These are phyloP conservation scores for Egretta garzetta DNA, from an alignment of 2,113 vertebrate genomes.

Conservation along the genomic window DNA sequence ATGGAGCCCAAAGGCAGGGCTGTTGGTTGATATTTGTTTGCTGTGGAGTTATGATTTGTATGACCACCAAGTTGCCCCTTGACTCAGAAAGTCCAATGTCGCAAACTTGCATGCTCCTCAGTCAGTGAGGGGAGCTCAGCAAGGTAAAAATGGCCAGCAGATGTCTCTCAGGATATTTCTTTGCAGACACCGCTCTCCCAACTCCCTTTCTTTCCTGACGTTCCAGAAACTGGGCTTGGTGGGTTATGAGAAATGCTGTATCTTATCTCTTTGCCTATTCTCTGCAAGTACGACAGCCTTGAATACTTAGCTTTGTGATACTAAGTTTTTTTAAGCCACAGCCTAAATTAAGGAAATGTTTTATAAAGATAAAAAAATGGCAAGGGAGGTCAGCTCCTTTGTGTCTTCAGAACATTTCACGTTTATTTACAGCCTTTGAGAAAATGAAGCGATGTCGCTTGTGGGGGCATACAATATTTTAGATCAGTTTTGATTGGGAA, in stretches of 20 bases:
- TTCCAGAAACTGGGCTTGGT: background rate
- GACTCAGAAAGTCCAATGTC: background rate
- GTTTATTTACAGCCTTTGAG: background rate
- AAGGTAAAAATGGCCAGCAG: constrained; percentile 40
- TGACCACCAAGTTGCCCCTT: background rate
- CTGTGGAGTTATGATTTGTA: background rate
- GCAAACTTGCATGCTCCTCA: background rate
- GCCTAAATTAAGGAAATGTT: background rate
- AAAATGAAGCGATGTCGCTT: background rate
- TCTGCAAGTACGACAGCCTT: background rate
- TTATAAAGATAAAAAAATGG: background rate
- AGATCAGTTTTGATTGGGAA: background rate
- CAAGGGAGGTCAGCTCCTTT: background rate
- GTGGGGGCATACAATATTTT: background rate
- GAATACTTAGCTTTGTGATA: background rate
- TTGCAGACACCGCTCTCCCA: background rate
- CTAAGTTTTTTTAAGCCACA: background rate
- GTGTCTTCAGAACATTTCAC: background rate
- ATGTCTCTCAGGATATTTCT: constrained; percentile 50
- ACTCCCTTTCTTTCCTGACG: background rate
- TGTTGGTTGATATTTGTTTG: background rate
- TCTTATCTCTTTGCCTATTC: background rate
- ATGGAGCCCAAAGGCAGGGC: background rate
- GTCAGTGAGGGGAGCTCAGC: background rate
- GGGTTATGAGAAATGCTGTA: background rate